These are phyloP conservation scores for Puma concolor DNA, from an alignment of 2,113 vertebrate genomes.

Conservation along the genomic window DNA sequence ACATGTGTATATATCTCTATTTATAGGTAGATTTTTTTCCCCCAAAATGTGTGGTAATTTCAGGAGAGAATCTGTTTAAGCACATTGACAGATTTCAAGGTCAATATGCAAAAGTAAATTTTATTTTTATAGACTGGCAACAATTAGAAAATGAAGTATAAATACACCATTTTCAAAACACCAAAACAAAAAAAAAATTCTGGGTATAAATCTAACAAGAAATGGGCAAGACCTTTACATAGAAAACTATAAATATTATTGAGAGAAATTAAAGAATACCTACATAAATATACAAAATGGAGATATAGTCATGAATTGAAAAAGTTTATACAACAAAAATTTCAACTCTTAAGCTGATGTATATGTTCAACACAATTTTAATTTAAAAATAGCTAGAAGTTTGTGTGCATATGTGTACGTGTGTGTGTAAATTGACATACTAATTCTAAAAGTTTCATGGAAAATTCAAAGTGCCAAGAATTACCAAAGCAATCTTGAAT, in stretches of 20 bases:
- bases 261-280: background rate
- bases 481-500: background rate
- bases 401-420: background rate
- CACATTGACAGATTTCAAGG: background rate
- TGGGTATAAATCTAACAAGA: background rate
- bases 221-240: background rate
- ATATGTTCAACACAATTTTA: background rate
- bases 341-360: background rate
- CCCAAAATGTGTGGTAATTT: background rate
- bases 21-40: background rate
- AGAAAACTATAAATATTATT: background rate
- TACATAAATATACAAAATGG: background rate
- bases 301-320: background rate
- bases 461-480: background rate
- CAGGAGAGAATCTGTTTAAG: background rate
- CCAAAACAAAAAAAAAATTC: background rate
- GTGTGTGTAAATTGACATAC: background rate
- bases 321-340: background rate
- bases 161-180: background rate
- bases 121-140: background rate
- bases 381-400: background rate
- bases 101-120: background rate
- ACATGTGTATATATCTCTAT: background rate
- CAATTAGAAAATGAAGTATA: background rate
- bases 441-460: background rate